These are phyloP conservation scores for Euproctis similis DNA, from an alignment of 2,888 invertebrate species.

Conservation along the genomic window DNA sequence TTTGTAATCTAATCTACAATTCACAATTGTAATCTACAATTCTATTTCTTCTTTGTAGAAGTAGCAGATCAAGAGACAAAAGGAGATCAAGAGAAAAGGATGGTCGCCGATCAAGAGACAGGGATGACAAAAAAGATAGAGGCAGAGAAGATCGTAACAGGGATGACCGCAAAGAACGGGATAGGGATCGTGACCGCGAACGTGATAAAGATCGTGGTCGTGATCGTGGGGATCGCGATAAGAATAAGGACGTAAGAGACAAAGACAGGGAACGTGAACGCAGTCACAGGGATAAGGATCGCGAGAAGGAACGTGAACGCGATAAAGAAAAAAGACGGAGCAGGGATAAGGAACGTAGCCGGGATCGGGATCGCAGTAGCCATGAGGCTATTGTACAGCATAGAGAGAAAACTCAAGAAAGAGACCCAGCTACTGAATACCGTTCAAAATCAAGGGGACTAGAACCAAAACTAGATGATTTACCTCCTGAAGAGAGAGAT, in stretches of 20 bases:
- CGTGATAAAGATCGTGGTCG: conserved; percentile 41
- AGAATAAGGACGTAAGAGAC: conserved; percentile 32
- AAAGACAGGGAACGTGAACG: conserved; percentile 22
- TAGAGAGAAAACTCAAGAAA: conserved; percentile 50
- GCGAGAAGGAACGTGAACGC: conserved; percentile 28
- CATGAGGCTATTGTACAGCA: conserved; percentile 38
- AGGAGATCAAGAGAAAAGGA: conserved; percentile 79
- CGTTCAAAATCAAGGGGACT: conserved; percentile 69
- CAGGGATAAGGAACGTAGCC: conserved; percentile 44
- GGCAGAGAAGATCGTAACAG: conserved; percentile 6
- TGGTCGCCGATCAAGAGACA: conserved; percentile 72
- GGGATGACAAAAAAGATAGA: conserved; percentile 59
- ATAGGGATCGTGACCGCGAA: conserved; percentile 47
- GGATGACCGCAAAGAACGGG: conserved; percentile 15
- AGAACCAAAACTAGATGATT: conserved; percentile 79
- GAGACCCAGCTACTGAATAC: conserved; percentile 49
- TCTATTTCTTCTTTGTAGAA: conserved; percentile 31
- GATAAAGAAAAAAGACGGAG: conserved; percentile 23
- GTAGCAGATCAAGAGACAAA: conserved; percentile 60
- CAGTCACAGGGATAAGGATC: conserved; percentile 37
- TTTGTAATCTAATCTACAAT: too few relatives aligned
- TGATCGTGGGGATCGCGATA: conserved; percentile 37
- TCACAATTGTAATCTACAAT: too few relatives aligned
- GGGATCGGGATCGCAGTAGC: conserved; percentile 50
- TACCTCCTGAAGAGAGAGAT: conserved; percentile 98